Evolutionary conservation across 2,888 invertebrate genomes (phyloP), one percentile per base, ranked within the genome.

Genomic region (Lepidocyrtinus sp.): DNA sequence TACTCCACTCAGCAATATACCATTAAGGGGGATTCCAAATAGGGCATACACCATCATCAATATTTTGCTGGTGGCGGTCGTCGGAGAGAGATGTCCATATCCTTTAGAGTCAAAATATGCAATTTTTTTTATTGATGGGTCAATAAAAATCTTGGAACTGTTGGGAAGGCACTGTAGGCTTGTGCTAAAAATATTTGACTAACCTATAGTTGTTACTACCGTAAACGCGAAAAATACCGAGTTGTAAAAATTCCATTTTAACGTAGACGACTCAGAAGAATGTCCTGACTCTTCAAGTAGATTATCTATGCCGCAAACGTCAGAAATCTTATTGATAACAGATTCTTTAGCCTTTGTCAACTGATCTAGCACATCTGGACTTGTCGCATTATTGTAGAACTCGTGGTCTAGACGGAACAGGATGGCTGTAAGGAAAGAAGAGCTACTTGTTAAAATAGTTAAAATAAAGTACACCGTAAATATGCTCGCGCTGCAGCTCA

Each of bases 211-310:
- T 88, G 95, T 96, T 88, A 96, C 94, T 69, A 96, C 95, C 17
- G 96, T 96, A 87, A 96, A 94, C 2, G 96, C 94, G 89, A 96
- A 96, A 90, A 96, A 96, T 88, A 96, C 93, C 0, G 96, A 94
- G 89, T 96, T 96, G 89, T 96, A 96, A 89, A 94, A 96, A 87
- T 95, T 95, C 96, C 96, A 97, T 87, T 91, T 92, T 79, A 91
- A 90, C 12, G 50, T 25, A 5, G 45, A 15, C 15, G 72, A 62
- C 24, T 75, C 72, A 5, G 50, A 26, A 7, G 12, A 17, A 36
- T n/a, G 7, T 0, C 61, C 69, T 12, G 67, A 36, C 24, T 70
- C 75, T 50, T 76, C 75, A 1, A 86, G 19, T 26, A 85, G 79
- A 73, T 84, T 82, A 22, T 75, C 81, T 19, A 82, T 72, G 2